phyloP scores from a whole-genome alignment of 2,888 invertebrate genomes.

The Tipula confusa region DNA sequence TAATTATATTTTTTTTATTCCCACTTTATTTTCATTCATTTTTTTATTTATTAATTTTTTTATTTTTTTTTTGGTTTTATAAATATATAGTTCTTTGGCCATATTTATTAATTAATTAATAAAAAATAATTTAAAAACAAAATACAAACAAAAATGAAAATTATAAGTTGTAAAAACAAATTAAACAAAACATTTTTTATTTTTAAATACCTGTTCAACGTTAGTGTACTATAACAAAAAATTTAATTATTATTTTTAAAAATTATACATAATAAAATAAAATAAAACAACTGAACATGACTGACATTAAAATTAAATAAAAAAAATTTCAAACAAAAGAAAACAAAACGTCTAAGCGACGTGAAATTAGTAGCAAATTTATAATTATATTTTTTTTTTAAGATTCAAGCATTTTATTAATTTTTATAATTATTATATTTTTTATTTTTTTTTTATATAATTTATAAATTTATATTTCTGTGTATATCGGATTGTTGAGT shows the following conservation, averaged over 20 bases:
- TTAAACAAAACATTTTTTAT: background rate
- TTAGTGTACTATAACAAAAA: background rate
- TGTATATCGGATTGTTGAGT: background rate
- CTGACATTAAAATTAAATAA: no score
- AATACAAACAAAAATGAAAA: background rate
- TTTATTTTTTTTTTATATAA: background rate
- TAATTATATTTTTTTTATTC: background rate
- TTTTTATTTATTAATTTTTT: background rate
- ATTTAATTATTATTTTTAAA: background rate
- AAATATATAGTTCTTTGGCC: constrained; percentile 5
- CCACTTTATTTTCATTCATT: background rate
- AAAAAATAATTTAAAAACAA: background rate
- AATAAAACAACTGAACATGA: background rate
- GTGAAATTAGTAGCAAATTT: background rate
- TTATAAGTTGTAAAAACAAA: no score
- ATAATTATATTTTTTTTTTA: background rate
- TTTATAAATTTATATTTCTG: background rate
- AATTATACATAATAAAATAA: background rate
- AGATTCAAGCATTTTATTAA: background rate
- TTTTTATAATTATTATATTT: background rate
- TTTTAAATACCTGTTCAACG: background rate
- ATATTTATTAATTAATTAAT: background rate
- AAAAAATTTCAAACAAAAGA: no score
- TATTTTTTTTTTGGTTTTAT: background rate
- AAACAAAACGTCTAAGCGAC: background rate